Conservation (phyloP, 2,888 invertebrate species). For the Notocelia uddmanniana region DNA sequence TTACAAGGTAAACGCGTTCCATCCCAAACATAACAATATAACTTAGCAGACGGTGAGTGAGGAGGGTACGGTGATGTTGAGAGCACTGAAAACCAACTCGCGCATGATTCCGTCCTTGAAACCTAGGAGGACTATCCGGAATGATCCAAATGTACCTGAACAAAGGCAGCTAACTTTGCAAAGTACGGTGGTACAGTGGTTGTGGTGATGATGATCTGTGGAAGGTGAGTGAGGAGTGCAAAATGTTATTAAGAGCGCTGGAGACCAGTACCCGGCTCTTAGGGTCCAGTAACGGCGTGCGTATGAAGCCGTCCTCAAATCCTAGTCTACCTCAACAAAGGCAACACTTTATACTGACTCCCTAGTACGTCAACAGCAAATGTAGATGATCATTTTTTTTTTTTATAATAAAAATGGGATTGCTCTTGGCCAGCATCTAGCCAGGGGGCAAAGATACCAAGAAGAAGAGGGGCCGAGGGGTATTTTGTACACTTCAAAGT, state of each 20-base stretch:
- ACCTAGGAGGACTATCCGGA: constrained; percentile 88
- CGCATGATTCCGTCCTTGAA: constrained; percentile 91
- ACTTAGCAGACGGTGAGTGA: constrained; percentile 70
- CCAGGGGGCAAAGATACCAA: no score
- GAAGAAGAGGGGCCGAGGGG: no score
- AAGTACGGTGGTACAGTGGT: no score
- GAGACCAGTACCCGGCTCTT: constrained; percentile 60
- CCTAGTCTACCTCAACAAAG: constrained; percentile 86
- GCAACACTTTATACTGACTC: not conserved
- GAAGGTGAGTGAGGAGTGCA: constrained; percentile 71
- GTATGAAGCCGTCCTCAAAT: constrained; percentile 90
- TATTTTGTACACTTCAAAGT: no score
- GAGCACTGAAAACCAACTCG: constrained; percentile 53
- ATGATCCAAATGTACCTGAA: constrained; percentile 87
- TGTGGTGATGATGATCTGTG: constrained; percentile 57
- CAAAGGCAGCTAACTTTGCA: not conserved
- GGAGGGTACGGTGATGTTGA: constrained; percentile 71
- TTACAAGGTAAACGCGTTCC: no score
- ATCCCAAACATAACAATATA: no score
- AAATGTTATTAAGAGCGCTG: constrained; percentile 63
- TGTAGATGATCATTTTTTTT: no score
- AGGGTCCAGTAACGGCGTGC: constrained; percentile 77
- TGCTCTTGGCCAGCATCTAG: no score
- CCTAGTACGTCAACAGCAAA: no score
- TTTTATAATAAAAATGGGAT: no score